Evolutionary conservation across 2,113 vertebrate species (phyloP), one percentile per base, ranked within the genome.

Genomic region (Crocuta crocuta): DNA sequence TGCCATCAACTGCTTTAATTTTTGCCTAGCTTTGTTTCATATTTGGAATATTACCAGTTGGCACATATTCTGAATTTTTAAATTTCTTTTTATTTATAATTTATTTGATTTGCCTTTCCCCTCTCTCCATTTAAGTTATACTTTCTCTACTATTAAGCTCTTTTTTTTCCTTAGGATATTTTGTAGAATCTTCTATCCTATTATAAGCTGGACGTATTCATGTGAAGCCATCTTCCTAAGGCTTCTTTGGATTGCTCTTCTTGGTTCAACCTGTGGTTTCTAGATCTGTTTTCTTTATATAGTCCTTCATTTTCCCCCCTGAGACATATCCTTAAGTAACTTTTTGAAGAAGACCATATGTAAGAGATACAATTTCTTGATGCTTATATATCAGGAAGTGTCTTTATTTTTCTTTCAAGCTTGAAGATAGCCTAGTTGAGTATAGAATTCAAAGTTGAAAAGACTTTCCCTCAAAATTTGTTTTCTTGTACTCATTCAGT

Each of bases 331-430:
- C 80, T 79, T 76, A 83, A 23, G 13, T 39, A 87, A 48, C 16
- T 24, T 93, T 24, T 86, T 89, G 4, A 63, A 86, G 90, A 96
- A 61, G 58, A 76, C 11, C 26, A 13, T 53, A 48, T 86, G 26
- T 81, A 61, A 95, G 73, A 82, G 63, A 55, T 1, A 94, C 74
- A 26, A 39, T 83, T 91, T 91, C 43, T 80, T 3, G 91, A 58
- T 91, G 19, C 23, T 87, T 93, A n/a, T 88, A n/a, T 86, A 91
- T 93, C 45, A 10, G 5, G 12, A 91, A 89, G 7, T 61, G 10
- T 89, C 45, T 88, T 80, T 43, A 12, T 68, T 89, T 12, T 91
- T 92, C n/a, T 90, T 93, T 86, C 28, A 78, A 92, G 83, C 45
- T 94, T 88, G 53, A 86, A 66, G 33, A 58, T 83, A 71, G 50